Evolutionary conservation across 2,797 vertebrate species (phyloP), one percentile per base, ranked within the genome.

Genomic region (Octomys mimax): DNA sequence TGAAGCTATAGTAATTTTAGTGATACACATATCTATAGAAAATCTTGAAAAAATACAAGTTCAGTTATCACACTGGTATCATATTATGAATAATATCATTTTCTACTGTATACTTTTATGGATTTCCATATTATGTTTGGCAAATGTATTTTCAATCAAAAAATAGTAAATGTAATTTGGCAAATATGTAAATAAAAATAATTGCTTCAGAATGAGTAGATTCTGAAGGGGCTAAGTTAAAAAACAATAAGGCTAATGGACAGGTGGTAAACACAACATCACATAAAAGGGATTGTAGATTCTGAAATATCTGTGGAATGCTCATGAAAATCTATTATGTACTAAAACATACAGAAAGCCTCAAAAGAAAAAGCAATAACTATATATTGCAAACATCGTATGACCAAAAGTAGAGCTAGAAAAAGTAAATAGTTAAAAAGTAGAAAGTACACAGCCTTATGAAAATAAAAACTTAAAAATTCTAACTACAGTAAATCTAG

Each of bases 71-170:
- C 54, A 2, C 64, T 19, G 16, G 62, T 4, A 64, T 39, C 31
- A 79, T 14, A 71, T 73, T 84, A 80, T 88, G 31, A 70, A 36
- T 81, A 54, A 78, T 73, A 87, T 24, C 49, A 49, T 52, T 91
- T 95, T 87, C 33, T 75, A 87, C 28, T 57, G 79, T 71, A 57
- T 2, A 79, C 78, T 62, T 93, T 88, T 79, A 36, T 88, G 31
- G 57, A 39, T 83, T 79, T 84, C 36, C n/a, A 83, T 22, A 73
- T 62, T 3, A 33, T 68, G 13, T 59, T 77, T 83, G 36, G 31
- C 33, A 89, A 88, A 61, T 21, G 57, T 54, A 36, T 57, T 52
- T 64, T 64, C 42, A 82, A 52, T 42, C 68, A 80, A 22, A 84
- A 95, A 73, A 66, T 24, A 78, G 3, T 70, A 90, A 68, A 10